Base-by-base conservation (phyloP, 1,140 invertebrate species). In the Lepeophtheirus salmonis region DNA sequence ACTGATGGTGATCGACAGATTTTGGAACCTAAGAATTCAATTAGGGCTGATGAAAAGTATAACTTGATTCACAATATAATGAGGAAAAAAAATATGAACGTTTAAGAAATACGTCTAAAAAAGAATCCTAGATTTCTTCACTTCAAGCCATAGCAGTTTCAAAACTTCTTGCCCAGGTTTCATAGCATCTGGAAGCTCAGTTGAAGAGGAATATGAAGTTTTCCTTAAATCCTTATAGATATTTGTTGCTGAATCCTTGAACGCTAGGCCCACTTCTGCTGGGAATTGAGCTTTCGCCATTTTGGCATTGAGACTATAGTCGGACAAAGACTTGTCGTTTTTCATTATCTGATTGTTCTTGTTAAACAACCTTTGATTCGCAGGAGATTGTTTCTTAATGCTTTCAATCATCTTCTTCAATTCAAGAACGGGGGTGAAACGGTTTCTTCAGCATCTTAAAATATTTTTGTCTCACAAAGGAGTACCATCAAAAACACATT, bases 401-500 rank as follows among this genome's bases (percentile, higher is more conserved):
- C 91, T 91, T 81, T 94, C 88, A 67, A 97, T 87, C 73, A 96
- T 96, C 76, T 85, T 86, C 74, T 97, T 97, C 50, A 97, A 74
- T 75, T 97, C 91, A 64, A 81, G 73, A 62, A 97, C 86, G 58
- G 86, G 81, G 26, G 89, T 94, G n/a, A n/a, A n/a, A n/a, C n/a
- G 54, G 85, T 89, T 69, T 96, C 91, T 72, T 95, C 95, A 3
- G 88, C 87, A 78, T 97, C 91, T n/a, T 90, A 89, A 71, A 97
- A 97, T 72, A 97, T 91, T 55, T 90, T 96, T 65, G 84, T 80
- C 74, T 96, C 95, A 75, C 94, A 92, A 69, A 90, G 79, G 72
- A 91, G 80, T 66, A 97, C 89, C 89, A 96, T 95, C 66, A 97
- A 76, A 81, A 95, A 97, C 65, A 96, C 90, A 76, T 96, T 90